phyloP scores from a whole-genome alignment of 2,888 invertebrate species.

The Glomeris marginata region DNA sequence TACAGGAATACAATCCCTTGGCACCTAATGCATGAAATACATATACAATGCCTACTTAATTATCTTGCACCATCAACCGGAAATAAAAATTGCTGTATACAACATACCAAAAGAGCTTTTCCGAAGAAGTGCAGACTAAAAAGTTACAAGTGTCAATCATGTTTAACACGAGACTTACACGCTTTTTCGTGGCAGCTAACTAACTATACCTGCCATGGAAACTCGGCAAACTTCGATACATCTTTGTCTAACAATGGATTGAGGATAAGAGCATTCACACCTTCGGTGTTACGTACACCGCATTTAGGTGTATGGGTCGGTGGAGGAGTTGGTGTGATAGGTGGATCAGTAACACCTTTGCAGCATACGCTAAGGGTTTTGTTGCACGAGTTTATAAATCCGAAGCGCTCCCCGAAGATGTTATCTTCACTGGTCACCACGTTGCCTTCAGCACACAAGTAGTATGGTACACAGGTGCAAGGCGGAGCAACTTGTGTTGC shows the following conservation, averaged over 20 bases:
- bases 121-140: slow-evolving; percentile 20
- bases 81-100: too few relatives aligned
- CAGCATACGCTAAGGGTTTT: slow-evolving; percentile 21
- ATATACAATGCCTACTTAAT: too few relatives aligned
- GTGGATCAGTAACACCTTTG: slow-evolving; percentile 8
- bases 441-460: slow-evolving; percentile 45
- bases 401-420: slow-evolving; percentile 56
- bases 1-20: too few relatives aligned
- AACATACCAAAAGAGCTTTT: slow-evolving; percentile 50
- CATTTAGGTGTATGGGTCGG: slow-evolving; percentile 32
- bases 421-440: slow-evolving; percentile 53
- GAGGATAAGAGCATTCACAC: slow-evolving; percentile 54
- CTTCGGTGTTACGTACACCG: slow-evolving; percentile 54
- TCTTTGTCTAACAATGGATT: slow-evolving; percentile 37
- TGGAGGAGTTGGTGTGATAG: slow-evolving; percentile 6
- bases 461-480: slow-evolving; percentile 63
- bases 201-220: slow-evolving; percentile 23
- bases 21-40: too few relatives aligned
- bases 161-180: too few relatives aligned
- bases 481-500: too few relatives aligned
- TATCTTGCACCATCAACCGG: too few relatives aligned
- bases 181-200: background rate
- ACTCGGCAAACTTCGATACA: slow-evolving; percentile 33
- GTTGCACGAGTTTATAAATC: slow-evolving; percentile 16
- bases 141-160: slow-evolving; percentile 1